Base-by-base conservation (phyloP, 1,140 invertebrate genomes). In the Hetaerina americana region DNA sequence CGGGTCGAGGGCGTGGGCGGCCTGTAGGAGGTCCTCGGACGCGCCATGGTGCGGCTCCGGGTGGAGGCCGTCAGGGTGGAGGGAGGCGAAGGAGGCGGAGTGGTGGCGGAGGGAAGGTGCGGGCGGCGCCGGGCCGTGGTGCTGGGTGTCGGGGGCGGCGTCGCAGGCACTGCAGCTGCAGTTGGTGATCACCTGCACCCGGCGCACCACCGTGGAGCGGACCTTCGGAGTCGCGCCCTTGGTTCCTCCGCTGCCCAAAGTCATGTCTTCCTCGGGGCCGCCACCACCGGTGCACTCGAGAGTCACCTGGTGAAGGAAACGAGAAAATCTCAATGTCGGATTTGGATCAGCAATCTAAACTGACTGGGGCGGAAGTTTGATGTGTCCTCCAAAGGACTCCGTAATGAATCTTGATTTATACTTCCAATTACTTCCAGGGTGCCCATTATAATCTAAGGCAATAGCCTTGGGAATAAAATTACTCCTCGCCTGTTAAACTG, bases 161-260 rank as follows among this genome's bases (percentile, higher is more conserved):
- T 79, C 76, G 76, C 87, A 89, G 0, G 85, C 84, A 68, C 82
- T 83, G 78, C 87, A 89, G 15, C 84, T 85, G 75, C 87, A 89
- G 71, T 88, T 87, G 2, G 82, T 84, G 26, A 89, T 88, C 31
- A 88, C 85, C 77, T 89, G 85, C 0, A 89, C 85, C 25, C 83
- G 25, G 15, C 67, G 67, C 2, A 68, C 67, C 12, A 28, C 25
- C 2, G 67, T 68, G 67, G 18, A 25, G 18, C 27, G 67, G 0
- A 15, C 12, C 26, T 15, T 28, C 2, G 67, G 25, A 1, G 18
- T 25, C 15, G 15, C 67, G 49, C 12, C 49, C 22, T 12, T n/a
- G n/a, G n/a, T 57, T 57, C 49, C 22, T 15, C 26, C 24, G 67
- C 25, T 25, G 1, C 25, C 67, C 2, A 26, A 15, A 12, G 27